Evolutionary conservation across 2,888 invertebrate genomes (phyloP), one percentile per base, ranked within the genome.

Genomic region (Nemurella pictetii): DNA sequence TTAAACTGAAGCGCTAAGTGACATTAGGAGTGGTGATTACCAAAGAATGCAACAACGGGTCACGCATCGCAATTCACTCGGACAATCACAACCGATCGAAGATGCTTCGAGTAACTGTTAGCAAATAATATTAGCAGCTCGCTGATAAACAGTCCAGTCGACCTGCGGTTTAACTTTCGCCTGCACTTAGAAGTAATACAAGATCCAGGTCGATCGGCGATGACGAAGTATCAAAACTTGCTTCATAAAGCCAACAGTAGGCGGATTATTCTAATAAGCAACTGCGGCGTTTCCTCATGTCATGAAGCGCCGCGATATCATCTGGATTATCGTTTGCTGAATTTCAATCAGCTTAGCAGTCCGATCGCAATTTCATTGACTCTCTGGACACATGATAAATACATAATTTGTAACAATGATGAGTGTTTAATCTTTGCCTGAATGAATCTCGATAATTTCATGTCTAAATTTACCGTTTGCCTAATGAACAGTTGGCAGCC

Each of bases 111-210:
- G 55, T 55, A 55, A 55, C 9, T 55, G 55, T 55, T 55, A 20
- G 55, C 55, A 55, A n/a, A 75, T 36, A 36, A 36, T 75, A 75
- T 75, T 55, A 55, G 55, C 55, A 55, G 12, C 55, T 15, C 20
- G 75, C 75, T 75, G 27, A 75, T 75, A 75, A 75, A 20, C 75
- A 29, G 30, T 80, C 80, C 29, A 81, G 25, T 25, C 55, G 12
- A 3, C 36, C n/a, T 81, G 35, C 32, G 35, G 80, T n/a, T 80
- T 35, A 81, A 81, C 80, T 81, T 81, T 81, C 80, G 80, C 80
- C 35, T 35, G 80, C 55, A 55, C 55, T 55, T 55, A 55, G 20
- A 55, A 55, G 75, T 9, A 36, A 35, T 81, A 81, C 36, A 81
- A 81, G 32, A 81, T 81, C 32, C 80, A 81, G 80, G 80, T 81